Evolutionary conservation across 35 echinoderm and acorn worm species (phyloP).

Genomic region (Holothuria glaberrima): DNA sequence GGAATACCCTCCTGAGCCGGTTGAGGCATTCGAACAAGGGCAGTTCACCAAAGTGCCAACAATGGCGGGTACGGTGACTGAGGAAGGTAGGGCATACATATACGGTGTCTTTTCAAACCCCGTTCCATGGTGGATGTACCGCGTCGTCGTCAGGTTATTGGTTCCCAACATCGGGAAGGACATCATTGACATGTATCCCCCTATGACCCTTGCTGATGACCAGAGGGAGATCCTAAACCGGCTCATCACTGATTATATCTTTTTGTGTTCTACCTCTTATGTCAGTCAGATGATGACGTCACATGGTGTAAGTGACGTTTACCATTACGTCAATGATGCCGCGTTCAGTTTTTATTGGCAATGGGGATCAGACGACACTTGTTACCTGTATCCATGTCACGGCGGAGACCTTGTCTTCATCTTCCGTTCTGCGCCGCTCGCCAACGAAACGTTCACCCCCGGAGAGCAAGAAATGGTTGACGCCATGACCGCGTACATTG

Average conservation of each 20-base stretch:
- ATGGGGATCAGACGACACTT: background rate
- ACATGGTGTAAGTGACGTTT: constrained; percentile 20
- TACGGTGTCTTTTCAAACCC: constrained; percentile 26
- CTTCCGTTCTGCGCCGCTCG: constrained; percentile 39
- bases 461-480: constrained; percentile 23
- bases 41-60: constrained; percentile 37
- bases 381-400: constrained; percentile 39
- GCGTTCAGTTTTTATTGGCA: background rate
- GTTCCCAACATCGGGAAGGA: background rate
- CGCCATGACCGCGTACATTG: constrained; percentile 43
- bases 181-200: constrained; percentile 36
- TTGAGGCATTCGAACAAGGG: constrained; percentile 32
- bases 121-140: background rate
- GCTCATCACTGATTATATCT: constrained; percentile 35
- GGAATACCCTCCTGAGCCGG: background rate
- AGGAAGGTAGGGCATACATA: constrained; percentile 32
- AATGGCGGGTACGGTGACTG: constrained; percentile 19
- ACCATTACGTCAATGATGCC: constrained; percentile 40
- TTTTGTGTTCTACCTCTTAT: constrained; percentile 19
- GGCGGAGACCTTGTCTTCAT: constrained; percentile 38
- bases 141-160: background rate
- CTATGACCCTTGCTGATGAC: background rate
- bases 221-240: constrained; percentile 10
- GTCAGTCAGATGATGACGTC: constrained; percentile 8
- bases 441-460: constrained; percentile 2